Base-by-base conservation (phyloP, 2,113 vertebrate genomes). In the Antennarius striatus region DNA sequence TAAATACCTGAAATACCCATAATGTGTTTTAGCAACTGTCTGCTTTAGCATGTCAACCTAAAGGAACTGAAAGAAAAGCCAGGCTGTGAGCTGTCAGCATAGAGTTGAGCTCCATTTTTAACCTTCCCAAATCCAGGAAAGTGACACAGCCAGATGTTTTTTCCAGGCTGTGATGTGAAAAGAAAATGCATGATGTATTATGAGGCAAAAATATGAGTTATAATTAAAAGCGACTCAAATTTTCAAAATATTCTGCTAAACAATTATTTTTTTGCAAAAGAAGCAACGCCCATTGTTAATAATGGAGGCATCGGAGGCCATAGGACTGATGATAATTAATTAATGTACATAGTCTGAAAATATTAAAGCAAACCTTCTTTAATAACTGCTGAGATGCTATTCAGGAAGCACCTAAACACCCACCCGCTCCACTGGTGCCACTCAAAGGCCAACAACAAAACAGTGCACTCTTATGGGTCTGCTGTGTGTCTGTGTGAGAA, bases 281-380 rank as follows among this genome's bases (percentile, higher is more conserved):
- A 69, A 62, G 30, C 12, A 55, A 42, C 47, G 14, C 10, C 13
- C 0, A 61, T 28, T 47, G 42, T 52, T 22, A 56, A 48, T 67
- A 50, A 32, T 70, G 42, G 42, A 13, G 0, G 7, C 1, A 6
- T 39, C n/a, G 14, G n/a, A 40, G 48, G 48, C 40, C n/a, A 53
- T 16, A 14, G 8, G 16, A 32, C 16, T 54, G 42, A 61, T 54
- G 53, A 40, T 65, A 48, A 59, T 49, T 68, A 59, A 68, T 71
- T 75, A 22, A 62, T 51, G 7, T 51, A 36, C 30, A 30, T 15
- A 49, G 30, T 17, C 39, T 62, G 16, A 9, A 14, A 67, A 78
- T 53, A 43, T 49, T 10, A 32, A 29, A 28, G 56, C 48, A 46
- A 29, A 0, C 10, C 30, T 14, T 55, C 51, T 42, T 28, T 42